Base-by-base conservation (phyloP, 1,140 invertebrate species). In the Drosophila rhopaloa region DNA sequence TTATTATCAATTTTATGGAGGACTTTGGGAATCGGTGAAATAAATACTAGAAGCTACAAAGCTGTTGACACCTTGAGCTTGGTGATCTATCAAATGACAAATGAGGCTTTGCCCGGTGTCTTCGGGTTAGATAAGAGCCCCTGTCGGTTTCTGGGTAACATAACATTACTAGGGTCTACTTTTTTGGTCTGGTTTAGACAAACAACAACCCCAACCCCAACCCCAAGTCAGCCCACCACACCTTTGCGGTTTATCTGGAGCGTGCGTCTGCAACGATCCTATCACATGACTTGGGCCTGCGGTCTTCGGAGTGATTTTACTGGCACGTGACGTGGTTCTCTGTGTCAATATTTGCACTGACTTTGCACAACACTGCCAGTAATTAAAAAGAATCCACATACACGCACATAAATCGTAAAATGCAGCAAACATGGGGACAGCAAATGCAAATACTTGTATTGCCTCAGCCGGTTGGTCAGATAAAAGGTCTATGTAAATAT, bases 21-120 rank as follows among this genome's bases (percentile, higher is more conserved):
- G 58, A 53, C 58, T 74, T 85, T 63, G 29, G 61, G 57, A 74
- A 56, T 80, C 48, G 55, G 46, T 62, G 57, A 65, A 53, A 73
- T 41, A 47, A 47, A 79, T 51, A 67, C 61, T 27, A 8, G 56
- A 78, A 76, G 65, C 47, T 41, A 71, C 66, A 74, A 59, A 66
- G 46, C 60, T 14, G 35, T 53, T 65, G 65, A 60, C 59, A 71
- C 61, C 55, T 65, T 56, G 44, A 57, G 50, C 51, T 24, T 32
- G 44, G 46, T 76, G 79, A 86, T 88, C 79, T 83, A 86, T 86
- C 71, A 73, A 53, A 72, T 85, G 81, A 74, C 77, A 78, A 50
- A 80, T 58, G 72, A 60, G 57, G 41, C 75, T 77, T 77, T 53
- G 50, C 56, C 13, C 48, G 50, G 55, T 54, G 73, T 61, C 61